Percentiles rank a stretch among this genome's conserved stretches.
phyloP scores from a whole-genome alignment of 1,140 invertebrate genomes.

The Orchesella cincta region DNA sequence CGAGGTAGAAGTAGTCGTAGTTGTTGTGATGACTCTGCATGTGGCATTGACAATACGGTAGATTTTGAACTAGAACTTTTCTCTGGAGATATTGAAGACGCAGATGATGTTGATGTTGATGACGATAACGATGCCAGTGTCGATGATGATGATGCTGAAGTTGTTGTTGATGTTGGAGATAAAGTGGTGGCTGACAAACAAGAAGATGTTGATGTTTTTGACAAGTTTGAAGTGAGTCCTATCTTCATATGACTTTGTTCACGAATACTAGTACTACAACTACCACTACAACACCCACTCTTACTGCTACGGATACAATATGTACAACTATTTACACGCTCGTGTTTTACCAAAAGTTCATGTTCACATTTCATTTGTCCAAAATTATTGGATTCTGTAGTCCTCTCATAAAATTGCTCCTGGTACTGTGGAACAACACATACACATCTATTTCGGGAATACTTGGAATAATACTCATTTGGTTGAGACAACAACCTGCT shows the following conservation, averaged over 20 bases:
- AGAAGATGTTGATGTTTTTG: neutral
- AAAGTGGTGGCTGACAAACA: neutral
- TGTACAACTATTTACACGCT: too few species aligned
- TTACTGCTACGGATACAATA: too few species aligned
- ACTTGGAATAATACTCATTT: conserved; percentile 2
- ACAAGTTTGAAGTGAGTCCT: neutral
- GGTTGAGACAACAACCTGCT: neutral
- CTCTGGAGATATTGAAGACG: neutral
- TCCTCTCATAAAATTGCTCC: neutral
- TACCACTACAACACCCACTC: too few species aligned
- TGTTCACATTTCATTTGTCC: neutral
- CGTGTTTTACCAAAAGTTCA: neutral
- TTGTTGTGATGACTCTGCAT: neutral
- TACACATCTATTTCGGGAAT: neutral
- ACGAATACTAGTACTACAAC: too few species aligned
- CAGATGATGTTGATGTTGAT: neutral
- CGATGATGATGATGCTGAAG: neutral
- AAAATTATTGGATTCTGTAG: neutral
- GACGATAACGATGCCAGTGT: neutral
- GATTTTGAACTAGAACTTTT: neutral
- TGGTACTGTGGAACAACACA: too few species aligned
- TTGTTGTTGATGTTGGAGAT: neutral
- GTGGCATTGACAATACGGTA: neutral
- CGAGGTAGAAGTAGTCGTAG: neutral
- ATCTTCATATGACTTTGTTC: too few species aligned